Conservation (phyloP, 2,888 invertebrate genomes). For the Oxytorus armatus region DNA sequence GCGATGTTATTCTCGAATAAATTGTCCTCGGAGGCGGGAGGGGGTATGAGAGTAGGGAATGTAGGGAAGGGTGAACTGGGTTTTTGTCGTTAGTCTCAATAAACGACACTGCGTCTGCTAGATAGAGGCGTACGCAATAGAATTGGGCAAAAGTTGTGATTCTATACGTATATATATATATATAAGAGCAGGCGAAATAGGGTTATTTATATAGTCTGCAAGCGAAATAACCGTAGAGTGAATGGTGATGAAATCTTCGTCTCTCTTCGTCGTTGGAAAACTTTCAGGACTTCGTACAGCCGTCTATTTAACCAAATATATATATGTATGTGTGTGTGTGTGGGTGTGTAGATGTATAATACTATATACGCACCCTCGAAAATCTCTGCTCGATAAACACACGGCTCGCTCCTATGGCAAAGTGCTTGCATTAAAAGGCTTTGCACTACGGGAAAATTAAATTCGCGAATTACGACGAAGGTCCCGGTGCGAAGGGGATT, state of each 20-base stretch:
- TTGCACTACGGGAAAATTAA: conserved; percentile 58
- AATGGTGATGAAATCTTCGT: conserved; percentile 48
- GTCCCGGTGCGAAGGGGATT: not conserved
- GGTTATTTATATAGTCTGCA: conserved; percentile 33
- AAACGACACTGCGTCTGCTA: conserved; percentile 36
- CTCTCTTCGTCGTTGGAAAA: conserved; percentile 32
- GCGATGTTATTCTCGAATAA: conserved; percentile 54
- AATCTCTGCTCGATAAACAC: conserved; percentile 61
- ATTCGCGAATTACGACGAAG: conserved; percentile 54
- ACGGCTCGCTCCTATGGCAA: conserved; percentile 29
- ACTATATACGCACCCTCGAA: conserved; percentile 40
- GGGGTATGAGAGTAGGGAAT: conserved; percentile 3
- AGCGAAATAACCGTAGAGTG: conserved; percentile 33
- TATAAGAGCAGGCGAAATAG: not conserved
- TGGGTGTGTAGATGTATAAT: too few relatives aligned
- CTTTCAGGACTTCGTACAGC: conserved; percentile 38
- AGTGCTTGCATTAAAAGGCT: conserved; percentile 60
- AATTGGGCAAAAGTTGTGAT: conserved; percentile 47
- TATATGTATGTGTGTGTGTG: not conserved
- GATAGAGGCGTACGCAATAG: conserved; percentile 15
- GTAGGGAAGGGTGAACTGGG: not conserved
- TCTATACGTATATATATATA: not conserved
- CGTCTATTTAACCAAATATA: conserved; percentile 12
- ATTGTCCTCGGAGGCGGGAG: conserved; percentile 7
- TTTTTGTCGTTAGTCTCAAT: conserved; percentile 59